Percentiles rank a stretch among this genome's conserved stretches.
Conservation (phyloP, 2,113 vertebrate species). For the Cnemophilus loriae region DNA sequence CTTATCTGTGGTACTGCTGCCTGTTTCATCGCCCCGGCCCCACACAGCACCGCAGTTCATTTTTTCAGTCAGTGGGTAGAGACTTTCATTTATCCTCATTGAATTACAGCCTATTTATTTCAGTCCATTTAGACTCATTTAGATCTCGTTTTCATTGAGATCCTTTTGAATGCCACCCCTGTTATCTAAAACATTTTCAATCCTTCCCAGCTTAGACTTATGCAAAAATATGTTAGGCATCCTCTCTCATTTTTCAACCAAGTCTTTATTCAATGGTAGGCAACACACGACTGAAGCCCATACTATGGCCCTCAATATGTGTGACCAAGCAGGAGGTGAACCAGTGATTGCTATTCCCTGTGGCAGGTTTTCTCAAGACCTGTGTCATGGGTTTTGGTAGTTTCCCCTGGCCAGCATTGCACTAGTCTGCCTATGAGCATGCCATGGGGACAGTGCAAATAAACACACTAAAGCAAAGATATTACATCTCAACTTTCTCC, state of each 20-base stretch:
- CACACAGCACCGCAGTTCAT: background rate
- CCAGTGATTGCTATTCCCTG: accelerated
- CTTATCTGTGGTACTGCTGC: background rate
- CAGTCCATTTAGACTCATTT: background rate
- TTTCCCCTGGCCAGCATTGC: background rate
- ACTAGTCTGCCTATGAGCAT: background rate
- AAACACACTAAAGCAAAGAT: background rate
- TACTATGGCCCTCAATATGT: accelerated
- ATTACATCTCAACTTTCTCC: background rate
- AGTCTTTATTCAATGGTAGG: background rate
- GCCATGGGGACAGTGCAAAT: background rate
- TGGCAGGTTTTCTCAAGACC: background rate
- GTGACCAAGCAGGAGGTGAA: background rate
- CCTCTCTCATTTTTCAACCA: background rate
- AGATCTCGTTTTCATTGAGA: background rate
- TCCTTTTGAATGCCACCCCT: background rate
- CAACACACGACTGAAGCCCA: background rate
- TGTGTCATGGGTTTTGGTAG: background rate
- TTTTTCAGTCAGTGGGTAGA: background rate
- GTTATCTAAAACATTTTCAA: background rate
- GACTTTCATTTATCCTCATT: background rate
- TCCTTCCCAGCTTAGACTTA: background rate
- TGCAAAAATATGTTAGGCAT: background rate
- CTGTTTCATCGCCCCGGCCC: accelerated
- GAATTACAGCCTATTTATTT: background rate